Evolutionary conservation across 2,888 invertebrate species (phyloP), one percentile per base, ranked within the genome.

Genomic region (Cremastinae sp.): DNA sequence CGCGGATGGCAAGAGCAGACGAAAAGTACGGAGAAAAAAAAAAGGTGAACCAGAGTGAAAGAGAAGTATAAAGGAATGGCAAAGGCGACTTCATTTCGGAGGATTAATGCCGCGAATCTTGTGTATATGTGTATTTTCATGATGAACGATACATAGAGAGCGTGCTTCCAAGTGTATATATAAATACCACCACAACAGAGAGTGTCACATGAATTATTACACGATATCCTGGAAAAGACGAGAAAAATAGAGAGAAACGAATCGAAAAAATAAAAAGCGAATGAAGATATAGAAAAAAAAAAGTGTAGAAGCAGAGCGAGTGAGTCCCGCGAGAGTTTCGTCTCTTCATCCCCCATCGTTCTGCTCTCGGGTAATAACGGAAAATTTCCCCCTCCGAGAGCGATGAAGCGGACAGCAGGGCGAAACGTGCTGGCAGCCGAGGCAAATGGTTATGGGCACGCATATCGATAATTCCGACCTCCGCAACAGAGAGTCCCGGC

Each of bases 61-160:
- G 68, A 51, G 45, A 64, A 47, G 59, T 76, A 70, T 61, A 73
- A 70, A 76, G 58, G 47, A 34, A 76, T 66, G 58, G 71, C 61
- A 77, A 74, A 72, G 62, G n/a, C n/a, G 76, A 77, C 74, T 72
- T 77, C 76, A 77, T 79, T 74, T 58, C 58, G 12, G 61, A 75
- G 69, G 62, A 79, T 79, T 75, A 79, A 79, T 79, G 72, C n/a
- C n/a, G 71, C 53, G 20, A 68, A 61, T 51, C 59, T 9, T 62
- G 22, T 28, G 47, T 49, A 43, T 62, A 51, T 56, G 66, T 36
- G 47, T 20, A 49, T 51, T 22, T 41, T 45, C n/a, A 45, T 20
- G n/a, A n/a, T n/a, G n/a, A 10, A 18, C 7, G 28, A 34, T 34
- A 54, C 36, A 14, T 54, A 54, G 9, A 53, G 22, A 41, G 28